Percentiles rank a stretch among this genome's conserved stretches.
Conservation (phyloP, 2,797 vertebrate genomes). For the Myotis planiceps region DNA sequence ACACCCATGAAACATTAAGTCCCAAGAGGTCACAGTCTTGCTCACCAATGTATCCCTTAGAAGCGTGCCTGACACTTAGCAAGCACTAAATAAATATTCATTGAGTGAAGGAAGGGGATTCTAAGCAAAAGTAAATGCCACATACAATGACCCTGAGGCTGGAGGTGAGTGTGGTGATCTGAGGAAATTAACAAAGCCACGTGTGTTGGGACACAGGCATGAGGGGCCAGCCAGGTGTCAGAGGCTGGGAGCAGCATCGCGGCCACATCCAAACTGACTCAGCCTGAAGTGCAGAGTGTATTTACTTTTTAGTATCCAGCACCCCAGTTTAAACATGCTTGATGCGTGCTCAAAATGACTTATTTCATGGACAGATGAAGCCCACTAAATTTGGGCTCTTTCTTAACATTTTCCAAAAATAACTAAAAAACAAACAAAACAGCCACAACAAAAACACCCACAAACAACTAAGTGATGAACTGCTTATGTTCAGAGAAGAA, state of each 20-base stretch:
- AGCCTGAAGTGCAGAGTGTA: background rate
- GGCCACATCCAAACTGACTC: background rate
- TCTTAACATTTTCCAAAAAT: background rate
- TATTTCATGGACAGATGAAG: background rate
- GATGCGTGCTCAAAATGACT: background rate
- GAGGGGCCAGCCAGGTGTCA: background rate
- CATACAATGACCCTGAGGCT: background rate
- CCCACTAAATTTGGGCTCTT: background rate
- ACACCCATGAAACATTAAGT: background rate
- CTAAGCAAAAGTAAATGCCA: background rate
- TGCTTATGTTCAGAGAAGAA: background rate
- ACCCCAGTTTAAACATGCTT: background rate
- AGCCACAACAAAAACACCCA: background rate
- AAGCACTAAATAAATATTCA: background rate
- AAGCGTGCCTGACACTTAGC: background rate
- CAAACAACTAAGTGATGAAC: background rate
- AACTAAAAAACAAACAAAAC: background rate
- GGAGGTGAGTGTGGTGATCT: background rate
- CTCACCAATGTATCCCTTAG: background rate
- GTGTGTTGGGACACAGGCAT: rapidly evolving
- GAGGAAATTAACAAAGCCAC: background rate
- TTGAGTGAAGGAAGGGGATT: background rate
- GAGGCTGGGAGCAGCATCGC: background rate
- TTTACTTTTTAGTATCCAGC: background rate
- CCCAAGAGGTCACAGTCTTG: background rate